Conservation (phyloP, 2,888 invertebrate genomes). For the Mantis religiosa region DNA sequence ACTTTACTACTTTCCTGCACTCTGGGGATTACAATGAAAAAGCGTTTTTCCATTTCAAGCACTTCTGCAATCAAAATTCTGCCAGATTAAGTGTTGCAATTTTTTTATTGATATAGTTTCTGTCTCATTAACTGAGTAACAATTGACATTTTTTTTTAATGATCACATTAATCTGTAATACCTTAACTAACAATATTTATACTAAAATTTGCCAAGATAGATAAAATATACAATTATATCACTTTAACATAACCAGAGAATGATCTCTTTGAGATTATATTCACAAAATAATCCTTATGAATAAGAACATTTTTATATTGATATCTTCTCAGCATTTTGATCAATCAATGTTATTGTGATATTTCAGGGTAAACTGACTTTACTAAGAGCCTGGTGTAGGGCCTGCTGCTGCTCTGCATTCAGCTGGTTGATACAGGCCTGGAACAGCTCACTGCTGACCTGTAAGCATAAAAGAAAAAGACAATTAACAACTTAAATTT, state of each 20-base stretch:
- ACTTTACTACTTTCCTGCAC: too few relatives aligned
- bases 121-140: neutral
- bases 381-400: slow-evolving; percentile 66
- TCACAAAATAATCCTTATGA: neutral
- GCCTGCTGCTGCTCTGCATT: slow-evolving; percentile 79
- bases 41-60: neutral
- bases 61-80: neutral
- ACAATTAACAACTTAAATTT: too few relatives aligned
- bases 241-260: too few relatives aligned
- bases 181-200: neutral
- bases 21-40: neutral
- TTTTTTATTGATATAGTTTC: neutral
- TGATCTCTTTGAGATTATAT: neutral
- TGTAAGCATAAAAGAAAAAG: too few relatives aligned
- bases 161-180: neutral
- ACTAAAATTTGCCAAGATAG: neutral
- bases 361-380: neutral
- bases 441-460: slow-evolving; percentile 73
- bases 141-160: neutral
- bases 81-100: neutral
- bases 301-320: neutral
- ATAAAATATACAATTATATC: neutral
- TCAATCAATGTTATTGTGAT: neutral
- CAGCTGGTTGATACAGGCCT: slow-evolving; percentile 71
- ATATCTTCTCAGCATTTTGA: neutral